Percentiles rank a stretch among this genome's conserved stretches.
Conservation (phyloP, 2,113 vertebrate genomes). For the Puma concolor region DNA sequence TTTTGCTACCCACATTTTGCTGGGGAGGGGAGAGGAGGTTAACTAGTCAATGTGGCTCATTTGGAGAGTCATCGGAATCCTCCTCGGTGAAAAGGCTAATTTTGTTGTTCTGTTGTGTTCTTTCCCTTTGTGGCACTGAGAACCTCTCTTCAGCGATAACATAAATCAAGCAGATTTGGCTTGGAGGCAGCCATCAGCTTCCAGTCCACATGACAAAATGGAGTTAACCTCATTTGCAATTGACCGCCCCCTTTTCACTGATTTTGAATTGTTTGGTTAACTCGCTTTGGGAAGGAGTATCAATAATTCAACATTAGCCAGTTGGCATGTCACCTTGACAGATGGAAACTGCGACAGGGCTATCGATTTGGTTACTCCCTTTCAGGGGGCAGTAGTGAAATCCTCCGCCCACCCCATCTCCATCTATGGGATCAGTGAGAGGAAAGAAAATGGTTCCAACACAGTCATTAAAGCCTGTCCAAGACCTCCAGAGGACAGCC, state of each 20-base stretch:
- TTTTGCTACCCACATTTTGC: slow-evolving; percentile 10
- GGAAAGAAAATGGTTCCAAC: slow-evolving; percentile 34
- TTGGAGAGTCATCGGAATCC: not conserved
- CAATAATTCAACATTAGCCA: slow-evolving; percentile 71
- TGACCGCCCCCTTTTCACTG: slow-evolving; percentile 10
- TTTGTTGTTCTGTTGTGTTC: not conserved
- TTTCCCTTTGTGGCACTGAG: not conserved
- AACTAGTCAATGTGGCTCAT: not conserved
- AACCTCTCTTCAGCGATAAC: not conserved
- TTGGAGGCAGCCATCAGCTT: slow-evolving; percentile 50
- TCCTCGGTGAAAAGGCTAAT: not conserved
- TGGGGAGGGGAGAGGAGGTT: rapidly evolving
- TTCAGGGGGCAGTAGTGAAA: not conserved
- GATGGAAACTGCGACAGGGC: slow-evolving; percentile 44
- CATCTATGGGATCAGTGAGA: not conserved
- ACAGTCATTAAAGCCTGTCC: not conserved
- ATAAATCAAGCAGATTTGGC: slow-evolving; percentile 60
- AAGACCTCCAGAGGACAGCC: not conserved
- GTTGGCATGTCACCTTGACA: slow-evolving; percentile 61
- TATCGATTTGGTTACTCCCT: not conserved
- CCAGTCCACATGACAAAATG: slow-evolving; percentile 53
- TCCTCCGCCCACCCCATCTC: not conserved
- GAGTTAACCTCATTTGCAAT: slow-evolving; percentile 60
- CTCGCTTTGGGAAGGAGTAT: slow-evolving; percentile 65
- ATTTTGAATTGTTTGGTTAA: slow-evolving; percentile 70